These are phyloP conservation scores for Leptodactylus fuscus DNA, from an alignment of 2,113 vertebrate species.

Conservation along the genomic window DNA sequence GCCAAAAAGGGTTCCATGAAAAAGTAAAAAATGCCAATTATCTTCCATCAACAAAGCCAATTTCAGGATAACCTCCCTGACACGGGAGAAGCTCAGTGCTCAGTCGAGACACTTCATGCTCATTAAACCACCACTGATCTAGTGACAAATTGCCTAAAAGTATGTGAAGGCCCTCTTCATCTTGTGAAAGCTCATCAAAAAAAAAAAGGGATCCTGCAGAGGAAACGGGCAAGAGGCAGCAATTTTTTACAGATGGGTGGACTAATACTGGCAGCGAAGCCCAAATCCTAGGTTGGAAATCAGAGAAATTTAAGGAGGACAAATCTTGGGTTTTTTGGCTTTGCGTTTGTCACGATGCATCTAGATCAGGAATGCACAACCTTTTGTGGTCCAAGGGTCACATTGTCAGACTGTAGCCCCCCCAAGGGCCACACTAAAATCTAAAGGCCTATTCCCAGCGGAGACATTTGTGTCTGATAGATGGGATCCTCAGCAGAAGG, in stretches of 20 bases:
- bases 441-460: neutral
- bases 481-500: too few species aligned
- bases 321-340: neutral
- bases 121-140: conserved; percentile 57
- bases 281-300: neutral
- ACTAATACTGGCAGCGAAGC: neutral
- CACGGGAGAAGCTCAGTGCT: conserved; percentile 41
- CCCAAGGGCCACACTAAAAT: neutral
- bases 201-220: neutral
- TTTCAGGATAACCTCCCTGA: conserved; percentile 54
- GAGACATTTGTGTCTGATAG: too few species aligned
- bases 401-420: neutral
- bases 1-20: conserved; percentile 9
- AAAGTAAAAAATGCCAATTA: conserved; percentile 31
- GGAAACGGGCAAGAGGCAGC: neutral
- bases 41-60: conserved; percentile 51
- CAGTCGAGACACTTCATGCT: conserved; percentile 53
- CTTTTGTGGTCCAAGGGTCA: neutral
- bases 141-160: conserved; percentile 56
- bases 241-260: neutral
- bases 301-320: neutral
- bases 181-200: conserved; percentile 20
- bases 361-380: neutral
- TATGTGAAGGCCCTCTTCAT: conserved; percentile 39
- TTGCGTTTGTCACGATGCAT: neutral